Percentiles rank a stretch among this genome's conserved stretches.
These are phyloP conservation scores for Drosophila nasuta DNA, from an alignment of 1,140 invertebrate genomes.

Conservation along the genomic window DNA sequence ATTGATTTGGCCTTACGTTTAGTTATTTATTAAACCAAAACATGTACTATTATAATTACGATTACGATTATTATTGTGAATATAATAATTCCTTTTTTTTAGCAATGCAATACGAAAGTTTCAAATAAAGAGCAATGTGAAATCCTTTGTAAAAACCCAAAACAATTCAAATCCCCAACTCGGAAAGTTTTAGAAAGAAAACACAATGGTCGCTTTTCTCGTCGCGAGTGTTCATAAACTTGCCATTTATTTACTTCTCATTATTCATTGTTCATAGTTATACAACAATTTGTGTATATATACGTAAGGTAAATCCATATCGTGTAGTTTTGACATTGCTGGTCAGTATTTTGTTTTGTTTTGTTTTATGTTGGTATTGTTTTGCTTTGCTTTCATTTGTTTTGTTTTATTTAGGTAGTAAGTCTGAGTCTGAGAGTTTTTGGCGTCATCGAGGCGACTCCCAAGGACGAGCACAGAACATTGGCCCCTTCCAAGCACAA, in stretches of 20 bases:
- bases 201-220: slow-evolving; percentile 50
- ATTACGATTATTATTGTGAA: slow-evolving; percentile 55
- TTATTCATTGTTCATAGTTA: slow-evolving; percentile 49
- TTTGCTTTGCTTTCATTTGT: not conserved
- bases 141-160: slow-evolving; percentile 40
- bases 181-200: slow-evolving; percentile 5
- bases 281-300: slow-evolving; percentile 53
- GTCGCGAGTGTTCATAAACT: slow-evolving; percentile 79
- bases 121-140: slow-evolving; percentile 63
- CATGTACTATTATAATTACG: slow-evolving; percentile 63
- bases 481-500: slow-evolving; percentile 28
- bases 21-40: slow-evolving; percentile 73
- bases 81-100: slow-evolving; percentile 51
- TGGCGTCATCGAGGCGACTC: slow-evolving; percentile 24
- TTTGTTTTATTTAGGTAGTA: slow-evolving; percentile 38
- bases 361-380: not conserved
- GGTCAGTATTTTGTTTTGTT: slow-evolving; percentile 29
- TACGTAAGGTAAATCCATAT: slow-evolving; percentile 31
- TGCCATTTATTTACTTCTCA: slow-evolving; percentile 63
- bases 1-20: slow-evolving; percentile 75
- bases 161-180: slow-evolving; percentile 19
- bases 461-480: slow-evolving; percentile 50
- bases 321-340: slow-evolving; percentile 50
- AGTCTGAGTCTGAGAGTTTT: slow-evolving; percentile 56
- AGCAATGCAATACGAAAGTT: slow-evolving; percentile 62